Evolutionary conservation across 2,888 invertebrate species (phyloP).

Genomic region (Lottia scabra): DNA sequence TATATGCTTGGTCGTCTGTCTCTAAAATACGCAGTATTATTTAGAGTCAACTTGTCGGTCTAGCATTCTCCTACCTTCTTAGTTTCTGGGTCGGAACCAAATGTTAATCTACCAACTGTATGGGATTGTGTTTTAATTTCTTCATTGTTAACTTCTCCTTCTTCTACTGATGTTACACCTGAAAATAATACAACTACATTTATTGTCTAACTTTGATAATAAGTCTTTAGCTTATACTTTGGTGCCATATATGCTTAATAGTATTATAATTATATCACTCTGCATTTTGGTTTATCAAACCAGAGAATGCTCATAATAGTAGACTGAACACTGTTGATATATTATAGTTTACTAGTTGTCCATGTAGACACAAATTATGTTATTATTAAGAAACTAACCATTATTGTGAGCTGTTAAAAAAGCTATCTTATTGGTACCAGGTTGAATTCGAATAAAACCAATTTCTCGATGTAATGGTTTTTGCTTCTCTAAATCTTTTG

Average conservation of each 20-base stretch:
- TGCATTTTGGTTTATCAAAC: no score
- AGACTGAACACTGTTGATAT: no score
- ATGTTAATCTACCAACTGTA: conserved; percentile 53
- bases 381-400: conserved; percentile 39
- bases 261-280: no score
- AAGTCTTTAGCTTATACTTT: no score
- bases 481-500: conserved; percentile 43
- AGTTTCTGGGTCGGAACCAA: conserved; percentile 52
- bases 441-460: conserved; percentile 58
- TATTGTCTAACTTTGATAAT: no score
- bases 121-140: conserved; percentile 45
- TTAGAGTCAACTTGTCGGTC: no score
- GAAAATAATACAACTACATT: conserved; percentile 6
- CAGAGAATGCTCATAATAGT: no score
- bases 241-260: no score
- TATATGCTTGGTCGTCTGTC: no score
- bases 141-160: conserved; percentile 46
- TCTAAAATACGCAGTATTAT: no score
- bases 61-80: conserved; percentile 46
- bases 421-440: conserved; percentile 51
- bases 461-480: conserved; percentile 58
- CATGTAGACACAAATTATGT: neutral
- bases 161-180: conserved; percentile 57
- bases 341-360: no score
- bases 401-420: conserved; percentile 53